A percentile compares a stretch with the other conserved stretches of the same genome.
phyloP scores from a whole-genome alignment of 2,888 invertebrate species.

The Acronicta psi region DNA sequence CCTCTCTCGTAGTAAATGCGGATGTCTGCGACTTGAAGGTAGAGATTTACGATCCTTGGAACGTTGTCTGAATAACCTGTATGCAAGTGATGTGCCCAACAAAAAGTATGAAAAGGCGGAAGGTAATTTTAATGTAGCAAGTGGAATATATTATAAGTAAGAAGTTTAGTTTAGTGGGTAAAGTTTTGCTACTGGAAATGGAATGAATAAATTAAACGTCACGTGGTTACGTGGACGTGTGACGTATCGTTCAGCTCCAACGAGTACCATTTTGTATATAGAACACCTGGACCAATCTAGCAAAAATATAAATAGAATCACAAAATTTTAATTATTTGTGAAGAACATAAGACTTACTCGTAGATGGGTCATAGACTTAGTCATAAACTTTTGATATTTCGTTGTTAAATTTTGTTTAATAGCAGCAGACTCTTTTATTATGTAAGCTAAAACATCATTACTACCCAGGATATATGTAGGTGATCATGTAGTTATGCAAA shows the following conservation, averaged over 20 bases:
- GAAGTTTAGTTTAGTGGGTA: slow-evolving; percentile 8
- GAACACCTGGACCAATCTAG: not conserved
- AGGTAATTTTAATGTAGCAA: slow-evolving; percentile 43
- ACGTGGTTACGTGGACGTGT: not conserved
- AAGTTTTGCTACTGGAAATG: slow-evolving; percentile 16
- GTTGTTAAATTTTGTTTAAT: no score
- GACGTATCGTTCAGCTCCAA: not conserved
- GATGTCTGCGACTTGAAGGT: slow-evolving; percentile 57
- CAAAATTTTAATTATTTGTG: no score
- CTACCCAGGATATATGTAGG: no score
- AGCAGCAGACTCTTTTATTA: no score
- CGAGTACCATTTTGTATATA: not conserved
- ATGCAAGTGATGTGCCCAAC: slow-evolving; percentile 47
- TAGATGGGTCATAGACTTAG: no score
- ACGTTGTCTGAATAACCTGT: slow-evolving; percentile 45
- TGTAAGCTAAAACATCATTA: no score
- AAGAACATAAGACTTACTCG: no score
- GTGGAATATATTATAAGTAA: slow-evolving; percentile 26
- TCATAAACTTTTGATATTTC: no score
- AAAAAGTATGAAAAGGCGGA: slow-evolving; percentile 49
- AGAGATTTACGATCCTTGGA: slow-evolving; percentile 55
- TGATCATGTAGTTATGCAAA: no score
- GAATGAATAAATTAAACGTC: slow-evolving; percentile 1
- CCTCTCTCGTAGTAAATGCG: slow-evolving; percentile 52
- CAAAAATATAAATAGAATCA: no score